A percentile compares a stretch with the other conserved stretches of the same genome.
Evolutionary conservation across 1,140 invertebrate genomes (phyloP).

Genomic region (Condylostylus longicornis): DNA sequence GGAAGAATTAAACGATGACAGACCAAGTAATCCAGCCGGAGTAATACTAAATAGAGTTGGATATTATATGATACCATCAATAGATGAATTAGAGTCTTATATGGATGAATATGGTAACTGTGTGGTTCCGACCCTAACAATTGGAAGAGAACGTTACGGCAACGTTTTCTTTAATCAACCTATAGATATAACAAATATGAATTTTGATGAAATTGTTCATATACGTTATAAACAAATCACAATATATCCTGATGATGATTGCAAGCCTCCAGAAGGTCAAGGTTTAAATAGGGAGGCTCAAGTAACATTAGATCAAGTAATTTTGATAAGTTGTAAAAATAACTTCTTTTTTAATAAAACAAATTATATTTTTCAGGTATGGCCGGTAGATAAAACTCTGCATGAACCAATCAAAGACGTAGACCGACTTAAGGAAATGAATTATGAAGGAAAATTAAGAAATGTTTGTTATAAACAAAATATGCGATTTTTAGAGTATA

Average conservation of each 20-base stretch:
- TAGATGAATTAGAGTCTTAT: constrained; percentile 54
- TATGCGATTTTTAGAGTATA: constrained; percentile 86
- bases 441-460: constrained; percentile 77
- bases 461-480: constrained; percentile 70
- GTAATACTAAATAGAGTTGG: constrained; percentile 51
- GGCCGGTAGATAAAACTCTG: constrained; percentile 78
- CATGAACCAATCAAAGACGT: constrained; percentile 68
- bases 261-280: constrained; percentile 60
- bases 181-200: constrained; percentile 75
- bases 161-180: constrained; percentile 77
- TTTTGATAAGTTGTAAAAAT: background rate
- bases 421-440: constrained; percentile 58
- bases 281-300: constrained; percentile 86
- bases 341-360: background rate
- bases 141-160: constrained; percentile 82
- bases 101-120: constrained; percentile 60
- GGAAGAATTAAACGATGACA: constrained; percentile 16
- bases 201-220: constrained; percentile 73
- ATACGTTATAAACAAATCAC: constrained; percentile 63
- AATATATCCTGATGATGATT: constrained; percentile 52
- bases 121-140: constrained; percentile 75
- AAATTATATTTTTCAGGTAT: constrained; percentile 46
- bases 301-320: constrained; percentile 66
- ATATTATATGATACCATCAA: constrained; percentile 72
- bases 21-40: constrained; percentile 39